Conservation (phyloP, 2,797 vertebrate genomes). For the Holocentrus rufus region DNA sequence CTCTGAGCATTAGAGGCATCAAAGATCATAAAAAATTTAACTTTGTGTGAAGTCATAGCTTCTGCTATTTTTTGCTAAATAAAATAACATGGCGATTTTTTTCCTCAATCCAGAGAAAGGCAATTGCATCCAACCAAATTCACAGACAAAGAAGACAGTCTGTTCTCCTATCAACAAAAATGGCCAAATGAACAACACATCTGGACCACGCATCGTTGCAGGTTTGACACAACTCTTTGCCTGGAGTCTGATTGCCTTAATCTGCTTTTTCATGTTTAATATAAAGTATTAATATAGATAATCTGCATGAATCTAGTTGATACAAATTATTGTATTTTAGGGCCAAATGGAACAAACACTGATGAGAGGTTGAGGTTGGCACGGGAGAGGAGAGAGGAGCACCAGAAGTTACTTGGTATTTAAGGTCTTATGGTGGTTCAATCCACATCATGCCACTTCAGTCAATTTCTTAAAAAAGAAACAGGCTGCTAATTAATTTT, state of each 20-base stretch:
- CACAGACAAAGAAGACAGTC: constrained; percentile 46
- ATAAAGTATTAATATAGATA: too few species aligned
- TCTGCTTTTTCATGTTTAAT: not conserved
- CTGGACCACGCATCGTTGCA: constrained; percentile 43
- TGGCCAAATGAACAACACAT: constrained; percentile 39
- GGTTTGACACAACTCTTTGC: constrained; percentile 52
- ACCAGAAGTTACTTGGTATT: constrained; percentile 89
- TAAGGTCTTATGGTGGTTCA: not conserved
- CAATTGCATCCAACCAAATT: constrained; percentile 46
- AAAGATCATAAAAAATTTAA: constrained; percentile 1
- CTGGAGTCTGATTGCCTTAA: constrained; percentile 9
- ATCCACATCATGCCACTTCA: not conserved
- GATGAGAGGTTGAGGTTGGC: constrained; percentile 92
- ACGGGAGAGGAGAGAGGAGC: constrained; percentile 88
- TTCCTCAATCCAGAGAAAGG: constrained; percentile 52
- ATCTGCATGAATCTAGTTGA: not conserved
- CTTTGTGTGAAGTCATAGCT: not conserved
- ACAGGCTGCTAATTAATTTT: constrained; percentile 22
- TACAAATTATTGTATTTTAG: constrained; percentile 47
- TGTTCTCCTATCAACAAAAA: constrained; percentile 38
- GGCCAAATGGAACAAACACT: constrained; percentile 79
- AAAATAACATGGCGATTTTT: not conserved
- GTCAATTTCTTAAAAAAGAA: constrained; percentile 21
- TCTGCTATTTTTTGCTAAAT: constrained; percentile 1
- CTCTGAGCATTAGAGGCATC: not conserved